Evolutionary conservation across 2,113 vertebrate species (phyloP).

Genomic region (Indicator indicator): DNA sequence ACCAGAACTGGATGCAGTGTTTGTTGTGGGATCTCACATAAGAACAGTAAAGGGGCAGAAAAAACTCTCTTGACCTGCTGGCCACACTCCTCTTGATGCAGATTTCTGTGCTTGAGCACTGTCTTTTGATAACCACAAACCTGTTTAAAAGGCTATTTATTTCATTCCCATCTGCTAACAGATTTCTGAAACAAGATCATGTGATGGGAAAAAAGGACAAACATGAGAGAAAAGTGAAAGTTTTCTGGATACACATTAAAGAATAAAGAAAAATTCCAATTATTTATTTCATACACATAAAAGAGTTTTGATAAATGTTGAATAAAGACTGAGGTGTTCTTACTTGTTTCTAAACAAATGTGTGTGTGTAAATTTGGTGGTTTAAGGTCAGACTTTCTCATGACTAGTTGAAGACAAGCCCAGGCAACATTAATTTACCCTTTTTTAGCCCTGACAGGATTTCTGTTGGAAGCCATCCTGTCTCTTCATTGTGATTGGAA

Average conservation of each 20-base stretch:
- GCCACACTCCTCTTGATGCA: background rate
- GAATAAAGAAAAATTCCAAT: background rate
- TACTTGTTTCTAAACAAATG: background rate
- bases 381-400: background rate
- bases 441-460: background rate
- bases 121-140: background rate
- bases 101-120: background rate
- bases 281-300: background rate
- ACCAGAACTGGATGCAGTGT: no score
- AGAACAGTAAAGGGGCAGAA: no score
- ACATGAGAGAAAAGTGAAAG: background rate
- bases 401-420: background rate
- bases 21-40: no score
- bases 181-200: background rate
- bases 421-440: background rate
- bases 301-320: background rate
- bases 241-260: background rate
- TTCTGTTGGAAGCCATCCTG: background rate
- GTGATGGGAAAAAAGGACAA: background rate
- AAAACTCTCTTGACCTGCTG: no score
- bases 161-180: background rate
- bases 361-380: background rate
- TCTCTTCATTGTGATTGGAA: background rate
- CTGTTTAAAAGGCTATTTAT: background rate
- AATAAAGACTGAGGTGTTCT: background rate